Evolutionary conservation across 2,113 vertebrate species (phyloP).

Genomic region (Gallinago paraguaiae): DNA sequence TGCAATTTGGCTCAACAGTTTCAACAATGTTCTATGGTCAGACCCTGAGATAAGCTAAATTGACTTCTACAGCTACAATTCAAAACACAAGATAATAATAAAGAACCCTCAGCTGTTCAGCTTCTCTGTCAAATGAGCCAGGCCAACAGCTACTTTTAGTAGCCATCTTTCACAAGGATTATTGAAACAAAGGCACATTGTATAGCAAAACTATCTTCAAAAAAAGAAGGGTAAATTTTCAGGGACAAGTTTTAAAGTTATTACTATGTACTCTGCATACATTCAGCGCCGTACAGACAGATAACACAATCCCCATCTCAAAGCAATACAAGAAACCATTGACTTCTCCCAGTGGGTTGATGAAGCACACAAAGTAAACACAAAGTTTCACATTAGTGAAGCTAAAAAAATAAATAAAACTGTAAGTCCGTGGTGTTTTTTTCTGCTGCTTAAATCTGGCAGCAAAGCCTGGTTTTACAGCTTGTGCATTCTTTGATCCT

Average conservation of each 20-base stretch:
- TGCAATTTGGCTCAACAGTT: background rate
- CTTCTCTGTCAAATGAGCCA: background rate
- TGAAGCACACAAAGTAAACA: background rate
- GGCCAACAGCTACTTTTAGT: background rate
- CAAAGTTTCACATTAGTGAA: background rate
- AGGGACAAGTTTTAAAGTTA: background rate
- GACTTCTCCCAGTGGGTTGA: background rate
- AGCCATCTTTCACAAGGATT: background rate
- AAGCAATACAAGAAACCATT: background rate
- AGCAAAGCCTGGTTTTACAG: background rate
- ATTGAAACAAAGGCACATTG: background rate
- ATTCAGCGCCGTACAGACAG: background rate
- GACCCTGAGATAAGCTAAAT: background rate
- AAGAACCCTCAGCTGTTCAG: background rate
- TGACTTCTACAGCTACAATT: background rate
- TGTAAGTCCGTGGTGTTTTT: rapidly evolving
- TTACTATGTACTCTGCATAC: background rate
- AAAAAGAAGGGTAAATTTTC: background rate
- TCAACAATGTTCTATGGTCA: background rate
- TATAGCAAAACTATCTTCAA: background rate
- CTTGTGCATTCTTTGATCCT: background rate
- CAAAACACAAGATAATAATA: background rate
- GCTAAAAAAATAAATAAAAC: background rate
- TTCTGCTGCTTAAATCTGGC: background rate
- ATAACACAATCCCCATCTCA: background rate